Percentiles rank a stretch among this genome's conserved stretches.
Evolutionary conservation across 2,797 vertebrate genomes (phyloP).

Genomic region (Hyperoplus immaculatus): DNA sequence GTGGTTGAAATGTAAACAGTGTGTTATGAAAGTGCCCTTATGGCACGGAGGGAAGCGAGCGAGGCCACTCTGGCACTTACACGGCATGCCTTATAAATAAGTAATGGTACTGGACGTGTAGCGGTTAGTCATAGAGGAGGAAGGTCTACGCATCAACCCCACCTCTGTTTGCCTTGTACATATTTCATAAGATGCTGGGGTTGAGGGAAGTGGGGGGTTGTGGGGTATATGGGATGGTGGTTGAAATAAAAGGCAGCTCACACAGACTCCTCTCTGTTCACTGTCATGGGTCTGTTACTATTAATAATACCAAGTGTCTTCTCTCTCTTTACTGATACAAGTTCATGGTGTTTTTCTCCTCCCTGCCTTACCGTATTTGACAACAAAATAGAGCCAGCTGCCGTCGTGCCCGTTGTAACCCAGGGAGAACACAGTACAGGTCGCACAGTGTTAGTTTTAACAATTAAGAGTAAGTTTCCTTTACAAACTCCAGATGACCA

Average conservation of each 20-base stretch:
- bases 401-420: slow-evolving; percentile 71
- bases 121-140: slow-evolving; percentile 87
- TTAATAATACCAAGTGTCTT: slow-evolving; percentile 88
- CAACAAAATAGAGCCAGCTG: slow-evolving; percentile 86
- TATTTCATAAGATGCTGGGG: slow-evolving; percentile 87
- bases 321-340: slow-evolving; percentile 78
- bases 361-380: slow-evolving; percentile 84
- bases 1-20: slow-evolving; percentile 85
- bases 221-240: slow-evolving; percentile 75
- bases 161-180: slow-evolving; percentile 90
- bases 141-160: slow-evolving; percentile 86
- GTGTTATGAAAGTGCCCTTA: slow-evolving; percentile 87
- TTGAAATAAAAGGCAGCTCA: slow-evolving; percentile 86
- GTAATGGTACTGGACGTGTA: slow-evolving; percentile 89
- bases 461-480: slow-evolving; percentile 83
- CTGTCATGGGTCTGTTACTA: slow-evolving; percentile 86
- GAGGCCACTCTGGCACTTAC: slow-evolving; percentile 87
- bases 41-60: slow-evolving; percentile 79
- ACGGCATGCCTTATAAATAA: slow-evolving; percentile 88
- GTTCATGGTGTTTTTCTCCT: slow-evolving; percentile 79
- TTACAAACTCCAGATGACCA: slow-evolving; percentile 83
- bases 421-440: slow-evolving; percentile 79
- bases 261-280: slow-evolving; percentile 87
- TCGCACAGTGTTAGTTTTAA: slow-evolving; percentile 82
- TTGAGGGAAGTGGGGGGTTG: slow-evolving; percentile 73